phyloP scores from a whole-genome alignment of 2,113 vertebrate species.

The Gobius niger region DNA sequence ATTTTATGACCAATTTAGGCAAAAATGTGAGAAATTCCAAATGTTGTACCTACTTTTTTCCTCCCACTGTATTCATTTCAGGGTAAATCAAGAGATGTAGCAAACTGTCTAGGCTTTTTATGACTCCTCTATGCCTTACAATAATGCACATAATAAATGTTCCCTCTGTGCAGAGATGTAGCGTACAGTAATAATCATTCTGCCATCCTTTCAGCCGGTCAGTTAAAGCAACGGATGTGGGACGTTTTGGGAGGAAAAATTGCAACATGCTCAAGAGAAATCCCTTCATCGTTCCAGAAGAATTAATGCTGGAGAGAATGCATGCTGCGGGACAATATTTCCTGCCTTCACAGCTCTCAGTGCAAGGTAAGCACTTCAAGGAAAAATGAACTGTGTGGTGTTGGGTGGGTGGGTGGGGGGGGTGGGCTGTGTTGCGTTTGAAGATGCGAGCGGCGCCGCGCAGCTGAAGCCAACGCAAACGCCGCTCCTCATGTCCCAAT shows the following conservation, averaged over 20 bases:
- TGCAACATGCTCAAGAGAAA: slow-evolving; percentile 9
- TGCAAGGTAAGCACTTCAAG: slow-evolving; percentile 56
- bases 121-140: background rate
- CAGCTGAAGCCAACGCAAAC: slow-evolving; percentile 17
- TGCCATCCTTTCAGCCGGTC: background rate
- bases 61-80: too few species aligned
- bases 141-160: too few species aligned
- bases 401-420: too few species aligned
- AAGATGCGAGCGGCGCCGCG: slow-evolving; percentile 21
- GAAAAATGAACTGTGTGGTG: slow-evolving; percentile 16
- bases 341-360: slow-evolving; percentile 25
- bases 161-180: too few species aligned
- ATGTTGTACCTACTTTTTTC: too few species aligned
- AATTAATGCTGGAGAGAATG: slow-evolving; percentile 33
- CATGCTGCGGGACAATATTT: slow-evolving; percentile 42
- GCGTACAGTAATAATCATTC: too few species aligned
- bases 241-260: background rate
- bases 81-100: too few species aligned
- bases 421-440: slow-evolving; percentile 16
- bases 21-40: too few species aligned
- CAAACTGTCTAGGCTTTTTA: too few species aligned
- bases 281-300: slow-evolving; percentile 35
- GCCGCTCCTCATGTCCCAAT: slow-evolving; percentile 40
- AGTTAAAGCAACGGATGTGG: background rate
- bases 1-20: too few species aligned